Evolutionary conservation across 2,797 vertebrate species (phyloP), one percentile per base, ranked within the genome.

Genomic region (Knipowitschia caucasica): DNA sequence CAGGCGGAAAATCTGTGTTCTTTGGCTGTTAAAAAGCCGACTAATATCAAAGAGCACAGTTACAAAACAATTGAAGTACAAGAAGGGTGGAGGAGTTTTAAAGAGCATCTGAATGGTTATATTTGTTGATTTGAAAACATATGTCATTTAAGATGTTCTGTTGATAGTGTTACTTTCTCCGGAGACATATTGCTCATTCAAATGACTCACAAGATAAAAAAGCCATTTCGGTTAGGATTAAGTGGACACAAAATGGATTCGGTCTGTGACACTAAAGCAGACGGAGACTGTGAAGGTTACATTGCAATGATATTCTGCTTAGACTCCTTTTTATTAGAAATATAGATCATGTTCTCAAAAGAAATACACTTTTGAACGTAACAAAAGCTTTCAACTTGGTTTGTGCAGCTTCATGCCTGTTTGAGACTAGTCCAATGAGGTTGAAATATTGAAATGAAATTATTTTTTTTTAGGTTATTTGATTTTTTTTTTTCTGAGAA

Each of bases 111-210:
- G n/a, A n/a, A n/a, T n/a, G n/a, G n/a, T n/a, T n/a, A n/a, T n/a
- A n/a, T n/a, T n/a, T n/a, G n/a, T n/a, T n/a, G n/a, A n/a, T n/a
- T n/a, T n/a, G n/a, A n/a, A n/a, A 35, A 6, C 15, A 9, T 20
- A 39, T 12, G 2, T 7, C 8, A 34, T 5, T 7, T 10, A 36
- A 6, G 0, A 20, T 39, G 36, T 39, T 35, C 43, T 24, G 11
- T 39, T 20, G 31, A 64, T 29, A 24, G 7, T 24, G 39, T 42
- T 14, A 7, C 12, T 43, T 7, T 10, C 14, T 26, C 29, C 53
- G 23, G 58, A 45, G 45, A 49, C 11, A 64, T 56, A 70, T n/a
- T n/a, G 62, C 50, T 52, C 59, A 42, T 35, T 55, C 44, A 53
- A 36, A 59, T 74, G 49, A 56, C 42, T 36, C 59, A 50, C 49